Conservation (phyloP, 2,113 vertebrate species). For the Morone chrysops region DNA sequence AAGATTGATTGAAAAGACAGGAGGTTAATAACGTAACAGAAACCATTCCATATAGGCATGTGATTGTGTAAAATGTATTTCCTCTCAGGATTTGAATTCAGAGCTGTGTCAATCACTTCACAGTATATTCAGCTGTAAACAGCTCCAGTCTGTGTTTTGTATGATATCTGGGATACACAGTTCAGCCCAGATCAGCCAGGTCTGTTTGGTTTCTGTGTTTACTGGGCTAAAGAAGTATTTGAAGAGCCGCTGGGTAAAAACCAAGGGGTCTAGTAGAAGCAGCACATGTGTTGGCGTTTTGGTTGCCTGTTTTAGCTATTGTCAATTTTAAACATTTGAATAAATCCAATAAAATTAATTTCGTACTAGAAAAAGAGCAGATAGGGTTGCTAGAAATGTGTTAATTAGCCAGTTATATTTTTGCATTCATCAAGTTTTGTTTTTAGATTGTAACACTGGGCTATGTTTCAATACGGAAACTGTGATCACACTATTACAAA, state of each 20-base stretch:
- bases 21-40: slow-evolving; percentile 22
- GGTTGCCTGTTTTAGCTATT: neutral
- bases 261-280: neutral
- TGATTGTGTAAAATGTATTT: slow-evolving; percentile 7
- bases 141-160: slow-evolving; percentile 6
- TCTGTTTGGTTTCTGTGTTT: slow-evolving; percentile 29
- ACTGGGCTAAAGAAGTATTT: slow-evolving; percentile 22
- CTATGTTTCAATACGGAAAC: slow-evolving; percentile 1
- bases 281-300: neutral
- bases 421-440: neutral
- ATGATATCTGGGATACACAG: slow-evolving; percentile 8
- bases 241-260: slow-evolving; percentile 30
- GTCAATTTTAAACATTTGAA: neutral
- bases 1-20: slow-evolving; percentile 3
- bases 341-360: accelerated
- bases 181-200: slow-evolving; percentile 25
- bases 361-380: neutral
- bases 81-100: slow-evolving; percentile 18
- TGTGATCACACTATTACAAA: slow-evolving; percentile 14
- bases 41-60: neutral
- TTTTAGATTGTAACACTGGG: slow-evolving; percentile 1
- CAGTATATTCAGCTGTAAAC: slow-evolving; percentile 26
- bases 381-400: neutral
- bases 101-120: slow-evolving; percentile 14
- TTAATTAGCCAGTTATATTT: neutral